phyloP scores from a whole-genome alignment of 2,113 vertebrate species.

The Amphilophus citrinellus region DNA sequence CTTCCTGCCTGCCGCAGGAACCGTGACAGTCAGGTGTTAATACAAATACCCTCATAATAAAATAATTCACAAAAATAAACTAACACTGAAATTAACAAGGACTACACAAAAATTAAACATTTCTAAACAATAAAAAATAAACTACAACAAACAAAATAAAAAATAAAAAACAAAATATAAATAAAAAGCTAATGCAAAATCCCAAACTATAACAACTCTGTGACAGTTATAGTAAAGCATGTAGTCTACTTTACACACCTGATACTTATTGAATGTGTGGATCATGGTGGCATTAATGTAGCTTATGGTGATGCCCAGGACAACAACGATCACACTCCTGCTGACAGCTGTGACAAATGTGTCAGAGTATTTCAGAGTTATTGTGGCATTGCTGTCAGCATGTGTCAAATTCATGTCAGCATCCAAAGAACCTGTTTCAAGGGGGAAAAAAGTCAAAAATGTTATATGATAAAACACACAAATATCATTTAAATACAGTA shows the following conservation, averaged over 20 bases:
- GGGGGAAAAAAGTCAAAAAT: not conserved
- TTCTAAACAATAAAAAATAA: not conserved
- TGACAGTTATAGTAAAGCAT: not conserved
- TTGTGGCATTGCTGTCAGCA: not conserved
- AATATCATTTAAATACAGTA: not conserved
- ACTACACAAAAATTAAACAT: not conserved
- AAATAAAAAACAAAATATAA: not conserved
- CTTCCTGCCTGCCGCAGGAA: too few relatives aligned
- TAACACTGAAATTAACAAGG: not conserved
- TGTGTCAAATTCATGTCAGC: conserved; percentile 32
- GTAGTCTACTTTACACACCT: conserved; percentile 24
- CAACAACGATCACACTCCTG: conserved; percentile 50
- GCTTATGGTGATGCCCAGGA: conserved; percentile 64
- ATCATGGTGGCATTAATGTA: conserved; percentile 69
- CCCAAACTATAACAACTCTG: not conserved
- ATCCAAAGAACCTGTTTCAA: not conserved
- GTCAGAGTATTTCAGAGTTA: not conserved
- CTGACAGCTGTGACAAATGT: conserved; percentile 16
- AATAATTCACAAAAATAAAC: fast-evolving
- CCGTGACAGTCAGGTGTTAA: not conserved
- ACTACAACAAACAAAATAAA: not conserved
- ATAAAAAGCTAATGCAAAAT: not conserved
- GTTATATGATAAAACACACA: not conserved
- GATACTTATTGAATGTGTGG: conserved; percentile 68
- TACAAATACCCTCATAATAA: not conserved